phyloP scores from a whole-genome alignment of 2,888 invertebrate genomes.

The Ophion ellenae region DNA sequence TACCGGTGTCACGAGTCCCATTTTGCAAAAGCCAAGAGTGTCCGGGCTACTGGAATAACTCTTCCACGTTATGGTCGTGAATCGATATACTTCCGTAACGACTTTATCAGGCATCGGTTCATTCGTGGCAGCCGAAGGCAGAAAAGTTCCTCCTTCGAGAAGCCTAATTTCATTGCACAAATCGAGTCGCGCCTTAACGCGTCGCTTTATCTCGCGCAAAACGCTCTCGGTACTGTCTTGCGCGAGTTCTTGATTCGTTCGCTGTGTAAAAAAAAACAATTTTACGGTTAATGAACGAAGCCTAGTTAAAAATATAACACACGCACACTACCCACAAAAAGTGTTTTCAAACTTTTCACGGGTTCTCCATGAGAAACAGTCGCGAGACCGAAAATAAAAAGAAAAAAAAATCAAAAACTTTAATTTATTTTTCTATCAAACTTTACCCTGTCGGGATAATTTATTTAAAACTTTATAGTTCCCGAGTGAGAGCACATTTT shows the following conservation, averaged over 20 bases:
- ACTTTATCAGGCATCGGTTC: slow-evolving; percentile 85
- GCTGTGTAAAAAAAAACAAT: slow-evolving; percentile 62
- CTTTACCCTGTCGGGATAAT: too few species aligned
- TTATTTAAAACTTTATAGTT: too few species aligned
- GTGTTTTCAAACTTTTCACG: too few species aligned
- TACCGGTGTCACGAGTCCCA: slow-evolving; percentile 86
- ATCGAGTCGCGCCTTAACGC: slow-evolving; percentile 90
- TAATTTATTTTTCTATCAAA: too few species aligned
- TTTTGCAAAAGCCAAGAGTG: slow-evolving; percentile 79
- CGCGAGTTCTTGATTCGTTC: slow-evolving; percentile 82
- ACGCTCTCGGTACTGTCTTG: slow-evolving; percentile 90
- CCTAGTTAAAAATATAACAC: not conserved
- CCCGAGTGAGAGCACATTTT: too few species aligned
- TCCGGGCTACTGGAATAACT: slow-evolving; percentile 74
- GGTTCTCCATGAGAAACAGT: too few species aligned
- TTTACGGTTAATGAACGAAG: not conserved
- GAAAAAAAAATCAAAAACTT: too few species aligned
- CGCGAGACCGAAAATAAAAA: too few species aligned
- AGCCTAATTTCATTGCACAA: slow-evolving; percentile 91
- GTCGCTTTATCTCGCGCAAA: slow-evolving; percentile 89
- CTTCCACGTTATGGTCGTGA: slow-evolving; percentile 79
- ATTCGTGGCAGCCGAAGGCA: slow-evolving; percentile 71
- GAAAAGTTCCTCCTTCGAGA: slow-evolving; percentile 86
- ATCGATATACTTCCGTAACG: slow-evolving; percentile 85
- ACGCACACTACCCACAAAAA: not conserved